Conservation (phyloP, 2,888 invertebrate species). For the Eilema griseolum region DNA sequence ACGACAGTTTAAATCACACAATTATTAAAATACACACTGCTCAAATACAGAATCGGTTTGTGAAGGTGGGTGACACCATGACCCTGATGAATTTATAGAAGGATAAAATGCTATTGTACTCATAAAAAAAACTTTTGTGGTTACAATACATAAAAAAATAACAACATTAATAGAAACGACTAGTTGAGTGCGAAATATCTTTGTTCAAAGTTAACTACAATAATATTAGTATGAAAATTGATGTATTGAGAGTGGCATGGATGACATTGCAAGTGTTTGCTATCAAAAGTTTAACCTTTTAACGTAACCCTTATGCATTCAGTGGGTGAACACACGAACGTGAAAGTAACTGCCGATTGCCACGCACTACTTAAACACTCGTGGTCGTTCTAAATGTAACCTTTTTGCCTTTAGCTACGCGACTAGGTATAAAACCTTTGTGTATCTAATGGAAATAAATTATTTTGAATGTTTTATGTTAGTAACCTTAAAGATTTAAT, state of each 20-base stretch:
- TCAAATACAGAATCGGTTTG: slow-evolving; percentile 49
- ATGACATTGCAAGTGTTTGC: slow-evolving; percentile 51
- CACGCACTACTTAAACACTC: slow-evolving; percentile 50
- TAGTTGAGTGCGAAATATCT: slow-evolving; percentile 6
- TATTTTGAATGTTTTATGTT: slow-evolving; percentile 10
- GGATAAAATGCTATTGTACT: background rate
- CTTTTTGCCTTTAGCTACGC: slow-evolving; percentile 33
- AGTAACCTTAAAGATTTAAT: background rate
- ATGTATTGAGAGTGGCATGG: slow-evolving; percentile 10
- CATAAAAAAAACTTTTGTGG: slow-evolving; percentile 27
- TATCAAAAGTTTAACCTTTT: slow-evolving; percentile 51
- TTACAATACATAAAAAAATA: slow-evolving; percentile 23
- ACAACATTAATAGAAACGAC: slow-evolving; percentile 12
- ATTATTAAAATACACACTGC: slow-evolving; percentile 47
- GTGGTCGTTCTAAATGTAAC: slow-evolving; percentile 42
- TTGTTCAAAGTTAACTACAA: background rate
- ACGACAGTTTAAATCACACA: too few relatives aligned
- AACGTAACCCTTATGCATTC: slow-evolving; percentile 51
- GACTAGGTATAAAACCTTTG: slow-evolving; percentile 22
- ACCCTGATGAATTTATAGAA: background rate
- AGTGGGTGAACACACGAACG: slow-evolving; percentile 48
- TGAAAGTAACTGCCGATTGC: slow-evolving; percentile 49
- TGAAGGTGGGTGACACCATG: slow-evolving; percentile 22
- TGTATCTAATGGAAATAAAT: slow-evolving; percentile 21
- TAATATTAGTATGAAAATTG: slow-evolving; percentile 15